Conservation (phyloP, 2,888 invertebrate genomes). For the Pandemis corylana region DNA sequence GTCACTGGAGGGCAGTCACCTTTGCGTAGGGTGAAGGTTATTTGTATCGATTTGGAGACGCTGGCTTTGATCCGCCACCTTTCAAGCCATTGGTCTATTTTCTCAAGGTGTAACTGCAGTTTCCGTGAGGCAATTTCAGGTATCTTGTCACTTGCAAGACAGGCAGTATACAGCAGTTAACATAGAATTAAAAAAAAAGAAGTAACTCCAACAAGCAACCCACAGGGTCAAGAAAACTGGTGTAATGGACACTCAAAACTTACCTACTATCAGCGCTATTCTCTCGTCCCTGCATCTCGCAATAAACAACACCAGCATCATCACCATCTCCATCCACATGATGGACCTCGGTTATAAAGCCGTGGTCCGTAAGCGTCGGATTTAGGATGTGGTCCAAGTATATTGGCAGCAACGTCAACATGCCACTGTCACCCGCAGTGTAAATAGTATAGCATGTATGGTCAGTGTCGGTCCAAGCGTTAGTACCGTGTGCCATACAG, state of each 20-base stretch:
- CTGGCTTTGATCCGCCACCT: no score
- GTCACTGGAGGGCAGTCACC: no score
- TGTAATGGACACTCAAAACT: conserved; percentile 30
- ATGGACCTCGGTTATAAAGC: conserved; percentile 95
- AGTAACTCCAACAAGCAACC: no score
- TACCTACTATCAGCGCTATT: conserved; percentile 90
- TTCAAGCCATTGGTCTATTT: no score
- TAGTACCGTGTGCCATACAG: conserved; percentile 95
- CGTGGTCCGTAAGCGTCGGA: conserved; percentile 92
- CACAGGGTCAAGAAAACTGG: no score
- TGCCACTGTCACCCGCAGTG: conserved; percentile 93
- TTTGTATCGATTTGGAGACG: no score
- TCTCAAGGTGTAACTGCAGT: no score
- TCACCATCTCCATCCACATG: conserved; percentile 95
- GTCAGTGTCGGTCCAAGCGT: conserved; percentile 94
- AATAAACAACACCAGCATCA: conserved; percentile 97
- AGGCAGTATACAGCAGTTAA: no score
- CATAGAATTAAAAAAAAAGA: no score
- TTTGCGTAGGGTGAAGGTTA: no score
- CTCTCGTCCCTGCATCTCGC: conserved; percentile 96
- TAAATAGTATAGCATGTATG: conserved; percentile 96
- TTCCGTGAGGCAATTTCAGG: no score
- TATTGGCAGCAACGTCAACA: conserved; percentile 94
- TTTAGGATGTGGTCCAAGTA: conserved; percentile 95
- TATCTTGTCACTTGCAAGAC: no score